phyloP scores from a whole-genome alignment of 2,113 vertebrate species.

The Henicopernis longicauda region DNA sequence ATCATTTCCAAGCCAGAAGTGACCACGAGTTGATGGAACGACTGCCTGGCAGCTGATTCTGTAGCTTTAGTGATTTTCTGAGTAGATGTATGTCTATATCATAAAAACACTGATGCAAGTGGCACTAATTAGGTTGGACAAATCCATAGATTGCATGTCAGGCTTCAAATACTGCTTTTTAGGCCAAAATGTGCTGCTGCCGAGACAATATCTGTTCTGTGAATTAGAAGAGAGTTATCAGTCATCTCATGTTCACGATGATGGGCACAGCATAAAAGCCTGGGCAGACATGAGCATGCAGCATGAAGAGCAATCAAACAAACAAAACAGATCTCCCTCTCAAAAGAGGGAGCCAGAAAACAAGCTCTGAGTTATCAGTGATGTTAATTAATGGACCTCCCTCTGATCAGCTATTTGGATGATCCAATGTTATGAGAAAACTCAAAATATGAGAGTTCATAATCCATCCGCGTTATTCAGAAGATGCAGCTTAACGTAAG shows the following conservation, averaged over 20 bases:
- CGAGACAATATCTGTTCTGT: background rate
- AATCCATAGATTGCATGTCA: background rate
- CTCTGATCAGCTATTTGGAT: background rate
- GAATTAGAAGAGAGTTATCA: background rate
- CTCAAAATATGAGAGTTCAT: background rate
- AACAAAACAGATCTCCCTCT: background rate
- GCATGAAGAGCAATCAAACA: background rate
- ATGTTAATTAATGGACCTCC: background rate
- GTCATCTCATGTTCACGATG: background rate
- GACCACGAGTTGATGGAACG: fast-evolving
- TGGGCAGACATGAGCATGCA: background rate
- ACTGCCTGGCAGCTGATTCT: background rate
- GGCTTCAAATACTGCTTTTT: background rate
- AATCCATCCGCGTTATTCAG: background rate
- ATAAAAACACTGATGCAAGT: background rate
- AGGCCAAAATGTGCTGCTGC: background rate
- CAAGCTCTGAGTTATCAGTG: background rate
- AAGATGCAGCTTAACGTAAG: background rate
- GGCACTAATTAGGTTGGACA: background rate
- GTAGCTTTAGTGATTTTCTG: background rate
- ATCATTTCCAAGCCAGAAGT: background rate
- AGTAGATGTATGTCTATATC: background rate
- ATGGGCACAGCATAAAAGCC: background rate
- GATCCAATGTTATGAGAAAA: background rate
- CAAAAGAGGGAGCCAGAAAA: background rate